These are phyloP conservation scores for Goniozus legneri DNA, from an alignment of 1,140 invertebrate genomes.

Conservation along the genomic window DNA sequence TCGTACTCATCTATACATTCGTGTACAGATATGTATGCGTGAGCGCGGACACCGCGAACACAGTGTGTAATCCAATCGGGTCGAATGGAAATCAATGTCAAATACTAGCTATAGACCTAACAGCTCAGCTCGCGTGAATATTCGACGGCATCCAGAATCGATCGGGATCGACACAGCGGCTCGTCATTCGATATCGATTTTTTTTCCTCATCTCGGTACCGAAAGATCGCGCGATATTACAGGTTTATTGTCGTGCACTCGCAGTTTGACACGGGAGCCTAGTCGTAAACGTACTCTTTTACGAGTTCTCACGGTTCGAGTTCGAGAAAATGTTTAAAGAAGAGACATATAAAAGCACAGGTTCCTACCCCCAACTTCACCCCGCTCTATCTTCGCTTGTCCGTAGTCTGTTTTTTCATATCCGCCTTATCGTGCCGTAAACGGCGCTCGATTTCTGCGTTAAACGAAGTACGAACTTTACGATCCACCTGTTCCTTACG, in stretches of 20 bases:
- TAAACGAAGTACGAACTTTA: constrained; percentile 18
- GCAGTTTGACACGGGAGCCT: too few relatives aligned
- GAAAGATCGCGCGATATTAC: too few relatives aligned
- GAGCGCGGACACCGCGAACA: too few relatives aligned
- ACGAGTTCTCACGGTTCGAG: background rate
- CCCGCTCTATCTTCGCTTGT: constrained; percentile 2
- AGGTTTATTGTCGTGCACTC: too few relatives aligned
- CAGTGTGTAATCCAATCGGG: constrained; percentile 14
- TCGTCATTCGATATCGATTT: too few relatives aligned
- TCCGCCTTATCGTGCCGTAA: constrained; percentile 17
- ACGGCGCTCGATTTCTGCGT: constrained; percentile 2
- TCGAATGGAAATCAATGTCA: constrained; percentile 24
- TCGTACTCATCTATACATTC: too few relatives aligned
- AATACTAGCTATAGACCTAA: constrained; percentile 25
- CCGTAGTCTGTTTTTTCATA: constrained; percentile 12
- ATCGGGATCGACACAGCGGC: too few relatives aligned
- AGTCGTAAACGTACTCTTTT: background rate
- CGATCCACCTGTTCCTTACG: constrained; percentile 24
- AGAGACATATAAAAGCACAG: background rate
- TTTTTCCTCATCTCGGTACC: too few relatives aligned
- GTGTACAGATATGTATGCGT: too few relatives aligned
- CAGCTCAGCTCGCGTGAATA: constrained; percentile 7
- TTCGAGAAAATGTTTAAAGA: background rate
- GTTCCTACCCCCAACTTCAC: background rate
- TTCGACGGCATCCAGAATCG: too few relatives aligned